Evolutionary conservation across 2,797 vertebrate species (phyloP).

Genomic region (Uromys caudimaculatus): DNA sequence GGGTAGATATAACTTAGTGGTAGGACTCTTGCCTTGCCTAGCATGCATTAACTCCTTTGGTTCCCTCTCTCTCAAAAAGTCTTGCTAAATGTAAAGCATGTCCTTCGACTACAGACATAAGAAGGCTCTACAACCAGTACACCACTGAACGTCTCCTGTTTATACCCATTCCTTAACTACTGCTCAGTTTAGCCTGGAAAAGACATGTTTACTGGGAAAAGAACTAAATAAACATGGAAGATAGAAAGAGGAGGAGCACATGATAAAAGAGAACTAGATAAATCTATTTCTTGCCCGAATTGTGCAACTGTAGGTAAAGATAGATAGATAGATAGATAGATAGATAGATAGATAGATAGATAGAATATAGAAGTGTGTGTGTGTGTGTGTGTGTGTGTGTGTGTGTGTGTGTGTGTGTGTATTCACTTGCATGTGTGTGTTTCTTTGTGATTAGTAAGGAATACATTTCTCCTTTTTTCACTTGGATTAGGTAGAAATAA

Average conservation of each 20-base stretch:
- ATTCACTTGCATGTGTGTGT: no score
- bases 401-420: background rate
- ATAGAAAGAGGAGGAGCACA: background rate
- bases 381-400: background rate
- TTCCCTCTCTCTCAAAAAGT: background rate
- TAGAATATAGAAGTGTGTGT: background rate
- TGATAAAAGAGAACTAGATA: background rate
- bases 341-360: no score
- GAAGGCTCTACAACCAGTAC: background rate
- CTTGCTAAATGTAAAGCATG: background rate
- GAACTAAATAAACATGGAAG: background rate
- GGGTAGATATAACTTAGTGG: no score
- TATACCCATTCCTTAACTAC: background rate
- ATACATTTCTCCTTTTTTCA: background rate
- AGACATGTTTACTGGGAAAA: background rate
- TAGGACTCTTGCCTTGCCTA: background rate
- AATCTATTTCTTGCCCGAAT: background rate
- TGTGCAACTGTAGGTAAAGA: rapidly evolving
- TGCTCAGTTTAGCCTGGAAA: background rate
- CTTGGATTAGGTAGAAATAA: background rate
- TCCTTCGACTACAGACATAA: background rate
- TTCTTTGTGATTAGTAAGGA: background rate
- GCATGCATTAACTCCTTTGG: no score
- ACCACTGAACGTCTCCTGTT: background rate
- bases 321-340: background rate